Percentiles rank a stretch among this genome's conserved stretches.
Evolutionary conservation across 2,797 vertebrate genomes (phyloP).

Genomic region (Poeciliopsis gracilis): DNA sequence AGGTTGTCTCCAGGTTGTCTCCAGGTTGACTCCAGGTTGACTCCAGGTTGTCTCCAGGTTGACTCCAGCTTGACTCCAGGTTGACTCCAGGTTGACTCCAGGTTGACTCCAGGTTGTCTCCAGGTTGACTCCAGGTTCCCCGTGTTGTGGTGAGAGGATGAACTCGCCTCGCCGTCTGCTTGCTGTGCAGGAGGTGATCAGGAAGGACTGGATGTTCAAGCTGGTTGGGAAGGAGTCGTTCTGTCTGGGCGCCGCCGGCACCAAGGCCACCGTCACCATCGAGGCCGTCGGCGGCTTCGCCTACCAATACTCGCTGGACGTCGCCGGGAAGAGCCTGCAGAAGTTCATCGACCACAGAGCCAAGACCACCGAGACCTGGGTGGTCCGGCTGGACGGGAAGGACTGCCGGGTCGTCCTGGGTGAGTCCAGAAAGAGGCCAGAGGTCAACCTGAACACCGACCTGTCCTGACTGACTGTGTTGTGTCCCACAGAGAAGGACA

Average conservation of each 20-base stretch:
- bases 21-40: too few relatives aligned
- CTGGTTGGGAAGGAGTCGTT: slow-evolving; percentile 94
- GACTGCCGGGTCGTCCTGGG: slow-evolving; percentile 91
- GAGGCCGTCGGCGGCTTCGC: slow-evolving; percentile 88
- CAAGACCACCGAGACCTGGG: slow-evolving; percentile 90
- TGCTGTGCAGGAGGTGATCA: slow-evolving; percentile 85
- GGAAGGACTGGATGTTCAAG: slow-evolving; percentile 96
- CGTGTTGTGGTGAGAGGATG: not conserved
- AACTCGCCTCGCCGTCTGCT: not conserved
- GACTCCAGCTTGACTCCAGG: too few relatives aligned
- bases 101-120: too few relatives aligned
- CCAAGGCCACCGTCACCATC: slow-evolving; percentile 89
- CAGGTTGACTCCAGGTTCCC: too few relatives aligned
- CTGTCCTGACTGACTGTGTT: not conserved
- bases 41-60: too few relatives aligned
- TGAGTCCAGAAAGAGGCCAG: slow-evolving; percentile 58
- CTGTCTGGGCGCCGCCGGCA: slow-evolving; percentile 81
- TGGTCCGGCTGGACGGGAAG: slow-evolving; percentile 82
- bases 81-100: too few relatives aligned
- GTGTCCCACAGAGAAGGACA: slow-evolving; percentile 88
- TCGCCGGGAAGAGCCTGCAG: slow-evolving; percentile 90
- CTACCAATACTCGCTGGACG: slow-evolving; percentile 92
- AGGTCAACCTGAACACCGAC: not conserved
- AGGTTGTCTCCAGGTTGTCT: too few relatives aligned
- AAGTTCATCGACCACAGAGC: slow-evolving; percentile 86